A percentile compares a stretch with the other conserved stretches of the same genome.
Evolutionary conservation across 2,888 invertebrate species (phyloP).

Genomic region (Stomorhina lunata): DNA sequence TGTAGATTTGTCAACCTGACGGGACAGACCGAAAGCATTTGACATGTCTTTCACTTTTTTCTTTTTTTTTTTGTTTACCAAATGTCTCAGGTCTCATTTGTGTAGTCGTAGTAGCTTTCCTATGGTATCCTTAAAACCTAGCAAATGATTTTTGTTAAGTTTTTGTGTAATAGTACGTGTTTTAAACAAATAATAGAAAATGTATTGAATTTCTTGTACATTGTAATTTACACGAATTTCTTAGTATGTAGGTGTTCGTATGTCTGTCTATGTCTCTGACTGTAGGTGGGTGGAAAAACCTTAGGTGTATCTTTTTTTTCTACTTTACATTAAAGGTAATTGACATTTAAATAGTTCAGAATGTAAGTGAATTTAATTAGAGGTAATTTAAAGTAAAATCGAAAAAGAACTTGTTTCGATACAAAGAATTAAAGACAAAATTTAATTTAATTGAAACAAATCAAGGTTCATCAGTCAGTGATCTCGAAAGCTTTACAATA

Average conservation of each 20-base stretch:
- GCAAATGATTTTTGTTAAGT: slow-evolving; percentile 30
- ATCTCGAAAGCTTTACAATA: no score
- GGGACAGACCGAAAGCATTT: no score
- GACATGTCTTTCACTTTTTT: neutral
- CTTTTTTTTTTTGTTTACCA: slow-evolving; percentile 19
- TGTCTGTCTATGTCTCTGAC: no score
- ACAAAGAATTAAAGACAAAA: no score
- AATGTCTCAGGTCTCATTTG: slow-evolving; percentile 4
- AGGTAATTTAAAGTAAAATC: no score
- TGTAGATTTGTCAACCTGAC: slow-evolving; percentile 63
- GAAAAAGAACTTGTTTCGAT: no score
- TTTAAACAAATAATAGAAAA: slow-evolving; percentile 56
- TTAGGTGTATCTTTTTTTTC: neutral
- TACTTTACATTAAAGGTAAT: slow-evolving; percentile 50
- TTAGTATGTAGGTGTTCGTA: slow-evolving; percentile 20
- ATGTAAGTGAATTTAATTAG: no score
- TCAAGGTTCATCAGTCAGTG: no score
- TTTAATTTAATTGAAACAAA: no score
- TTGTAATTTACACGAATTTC: slow-evolving; percentile 59
- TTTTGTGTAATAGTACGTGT: slow-evolving; percentile 53
- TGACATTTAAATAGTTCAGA: slow-evolving; percentile 62
- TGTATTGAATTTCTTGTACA: slow-evolving; percentile 59
- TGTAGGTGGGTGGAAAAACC: slow-evolving; percentile 45
- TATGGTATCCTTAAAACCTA: slow-evolving; percentile 61
- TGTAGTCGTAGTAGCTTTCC: slow-evolving; percentile 43